Evolutionary conservation across 2,113 vertebrate genomes (phyloP), one percentile per base, ranked within the genome.

Genomic region (Polypterus bichir): DNA sequence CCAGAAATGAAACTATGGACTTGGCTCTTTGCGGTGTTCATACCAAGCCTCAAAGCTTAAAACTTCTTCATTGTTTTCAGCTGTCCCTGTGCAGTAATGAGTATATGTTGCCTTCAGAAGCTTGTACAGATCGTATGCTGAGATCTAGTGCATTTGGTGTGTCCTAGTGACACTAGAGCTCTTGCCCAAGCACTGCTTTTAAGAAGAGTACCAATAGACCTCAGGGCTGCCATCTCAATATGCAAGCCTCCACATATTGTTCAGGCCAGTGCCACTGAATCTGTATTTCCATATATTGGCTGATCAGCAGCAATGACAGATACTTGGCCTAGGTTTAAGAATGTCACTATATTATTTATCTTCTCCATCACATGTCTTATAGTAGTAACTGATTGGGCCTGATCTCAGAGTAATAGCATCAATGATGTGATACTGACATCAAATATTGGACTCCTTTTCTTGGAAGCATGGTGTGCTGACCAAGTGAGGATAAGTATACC

Each of bases 1-100:
- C 61, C 66, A 67, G 62, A 67, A 64, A 27, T 59, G 56, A 46
- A 59, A 64, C 57, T 64, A 48, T 64, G 63, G 63, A 59, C 63
- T 64, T 56, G 45, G 45, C 10, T 9, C 53, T 58, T 59, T 7
- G 3, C 5, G 4, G 9, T 44, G 57, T 59, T 27, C 27, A 27
- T 27, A 27, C 27, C 27, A 27, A 27, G 27, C 57, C 11, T 59
- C 10, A 8, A 10, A 52, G 51, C 10, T 52, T 4, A 52, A 7
- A 52, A 10, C 51, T 52, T 52, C 51, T 52, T 52, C 51, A 52
- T 10, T 59, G 27, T 27, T 27, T 27, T 27, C 27, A 27, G 27
- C 27, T 27, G 27, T 27, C 27, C 27, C 27, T 27, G 27, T 27
- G 27, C 1, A 59, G 57, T 59, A n/a, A 47, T 59, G 10, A 59